Evolutionary conservation across 2,888 invertebrate species (phyloP).

Genomic region (Sinopyrophorus schimmeli): DNA sequence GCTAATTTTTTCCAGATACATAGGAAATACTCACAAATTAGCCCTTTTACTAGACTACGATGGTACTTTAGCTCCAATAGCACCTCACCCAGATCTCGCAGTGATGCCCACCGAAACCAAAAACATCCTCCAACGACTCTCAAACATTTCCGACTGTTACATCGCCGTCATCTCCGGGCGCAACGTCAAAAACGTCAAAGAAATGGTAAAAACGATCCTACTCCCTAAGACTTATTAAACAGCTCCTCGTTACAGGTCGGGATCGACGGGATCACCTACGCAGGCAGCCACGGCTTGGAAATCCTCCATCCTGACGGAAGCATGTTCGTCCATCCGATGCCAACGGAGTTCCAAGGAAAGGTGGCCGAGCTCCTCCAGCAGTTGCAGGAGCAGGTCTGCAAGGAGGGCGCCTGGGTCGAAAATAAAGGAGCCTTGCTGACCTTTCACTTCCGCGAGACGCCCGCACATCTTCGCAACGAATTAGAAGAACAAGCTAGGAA

Average conservation of each 20-base stretch:
- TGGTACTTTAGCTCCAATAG: slow-evolving; percentile 86
- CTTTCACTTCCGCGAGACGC: slow-evolving; percentile 86
- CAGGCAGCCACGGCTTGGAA: slow-evolving; percentile 87
- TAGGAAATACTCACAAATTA: slow-evolving; percentile 83
- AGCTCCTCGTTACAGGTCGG: slow-evolving; percentile 63
- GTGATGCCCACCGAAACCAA: slow-evolving; percentile 82
- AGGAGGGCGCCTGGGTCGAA: slow-evolving; percentile 89
- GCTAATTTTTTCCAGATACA: slow-evolving; percentile 64
- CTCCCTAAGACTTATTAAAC: neutral
- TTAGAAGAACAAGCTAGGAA: slow-evolving; percentile 73
- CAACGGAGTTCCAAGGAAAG: slow-evolving; percentile 79
- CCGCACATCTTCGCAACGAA: slow-evolving; percentile 66
- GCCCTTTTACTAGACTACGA: slow-evolving; percentile 85
- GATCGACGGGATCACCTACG: slow-evolving; percentile 88
- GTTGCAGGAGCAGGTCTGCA: slow-evolving; percentile 82
- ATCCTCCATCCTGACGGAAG: slow-evolving; percentile 89
- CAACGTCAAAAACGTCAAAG: slow-evolving; percentile 84
- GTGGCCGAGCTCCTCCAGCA: slow-evolving; percentile 76
- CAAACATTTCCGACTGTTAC: slow-evolving; percentile 84
- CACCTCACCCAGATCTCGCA: slow-evolving; percentile 88
- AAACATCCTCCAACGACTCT: slow-evolving; percentile 77
- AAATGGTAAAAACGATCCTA: slow-evolving; percentile 66
- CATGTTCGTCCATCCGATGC: slow-evolving; percentile 90
- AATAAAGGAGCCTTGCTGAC: slow-evolving; percentile 86
- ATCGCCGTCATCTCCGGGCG: slow-evolving; percentile 86